Evolutionary conservation across 1,140 invertebrate genomes (phyloP).

Genomic region (Belonocnema kinseyi): DNA sequence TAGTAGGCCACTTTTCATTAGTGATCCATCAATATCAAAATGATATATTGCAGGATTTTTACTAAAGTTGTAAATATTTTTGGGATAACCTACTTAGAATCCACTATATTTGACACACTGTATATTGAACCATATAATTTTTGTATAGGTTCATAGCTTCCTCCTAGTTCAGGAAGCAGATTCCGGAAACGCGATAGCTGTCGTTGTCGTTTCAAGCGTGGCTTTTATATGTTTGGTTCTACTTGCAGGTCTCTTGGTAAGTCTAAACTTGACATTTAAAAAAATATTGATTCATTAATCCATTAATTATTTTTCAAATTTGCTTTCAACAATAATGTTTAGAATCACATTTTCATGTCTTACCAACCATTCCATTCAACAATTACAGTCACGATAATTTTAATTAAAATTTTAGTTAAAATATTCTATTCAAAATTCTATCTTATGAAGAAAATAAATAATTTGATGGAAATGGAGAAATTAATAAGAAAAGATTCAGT

Average conservation of each 20-base stretch:
- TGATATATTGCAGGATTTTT: no score
- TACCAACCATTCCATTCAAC: no score
- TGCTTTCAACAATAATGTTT: neutral
- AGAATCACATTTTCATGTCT: neutral
- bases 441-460: conserved; percentile 33
- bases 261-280: conserved; percentile 38
- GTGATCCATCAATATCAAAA: no score
- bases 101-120: no score
- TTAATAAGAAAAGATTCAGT: conserved; percentile 55
- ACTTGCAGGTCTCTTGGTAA: conserved; percentile 81
- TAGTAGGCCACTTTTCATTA: no score
- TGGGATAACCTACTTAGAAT: no score
- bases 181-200: conserved; percentile 74
- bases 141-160: conserved; percentile 66
- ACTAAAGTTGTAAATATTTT: no score
- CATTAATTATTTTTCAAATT: no score
- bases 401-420: neutral
- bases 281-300: no score
- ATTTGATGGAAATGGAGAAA: conserved; percentile 37
- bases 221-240: conserved; percentile 78
- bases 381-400: no score
- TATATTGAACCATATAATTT: conserved; percentile 3
- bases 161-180: conserved; percentile 71
- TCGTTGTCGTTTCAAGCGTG: conserved; percentile 75
- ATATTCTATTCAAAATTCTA: neutral